These are phyloP conservation scores for Drosophila demipolita DNA, from an alignment of 2,888 invertebrate species.

Conservation along the genomic window DNA sequence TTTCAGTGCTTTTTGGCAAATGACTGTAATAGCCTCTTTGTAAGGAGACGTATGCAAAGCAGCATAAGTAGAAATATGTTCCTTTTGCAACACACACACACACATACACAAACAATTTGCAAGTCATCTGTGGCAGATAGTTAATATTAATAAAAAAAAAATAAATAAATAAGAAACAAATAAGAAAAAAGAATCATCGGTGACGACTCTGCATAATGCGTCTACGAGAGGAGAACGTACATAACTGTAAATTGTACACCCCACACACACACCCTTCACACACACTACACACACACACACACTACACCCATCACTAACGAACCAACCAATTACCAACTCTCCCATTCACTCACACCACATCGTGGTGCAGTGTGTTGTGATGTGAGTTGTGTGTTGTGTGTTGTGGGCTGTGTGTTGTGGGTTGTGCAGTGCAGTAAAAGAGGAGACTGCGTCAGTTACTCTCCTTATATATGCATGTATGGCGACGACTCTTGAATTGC, in stretches of 20 bases:
- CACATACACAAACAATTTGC: constrained; percentile 22
- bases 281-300: background rate
- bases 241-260: constrained; percentile 4
- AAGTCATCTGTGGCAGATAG: constrained; percentile 46
- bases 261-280: background rate
- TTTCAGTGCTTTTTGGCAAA: constrained; percentile 37
- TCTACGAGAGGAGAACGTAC: constrained; percentile 20
- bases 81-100: constrained; percentile 23
- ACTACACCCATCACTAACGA: background rate
- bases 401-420: background rate
- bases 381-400: background rate
- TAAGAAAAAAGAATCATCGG: constrained; percentile 11
- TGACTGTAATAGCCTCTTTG: constrained; percentile 44
- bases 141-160: constrained; percentile 11
- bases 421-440: background rate
- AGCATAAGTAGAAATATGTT: constrained; percentile 13
- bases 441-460: constrained; percentile 19
- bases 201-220: constrained; percentile 25
- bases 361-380: background rate
- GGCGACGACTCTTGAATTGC: constrained; percentile 26
- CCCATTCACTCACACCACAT: background rate
- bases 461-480: constrained; percentile 29
- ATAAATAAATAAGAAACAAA: background rate
- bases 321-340: constrained; percentile 2
- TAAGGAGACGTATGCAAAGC: constrained; percentile 15